A percentile compares a stretch with the other conserved stretches of the same genome.
phyloP scores from a whole-genome alignment of 2,888 invertebrate genomes.

The Seira sanloemensis region DNA sequence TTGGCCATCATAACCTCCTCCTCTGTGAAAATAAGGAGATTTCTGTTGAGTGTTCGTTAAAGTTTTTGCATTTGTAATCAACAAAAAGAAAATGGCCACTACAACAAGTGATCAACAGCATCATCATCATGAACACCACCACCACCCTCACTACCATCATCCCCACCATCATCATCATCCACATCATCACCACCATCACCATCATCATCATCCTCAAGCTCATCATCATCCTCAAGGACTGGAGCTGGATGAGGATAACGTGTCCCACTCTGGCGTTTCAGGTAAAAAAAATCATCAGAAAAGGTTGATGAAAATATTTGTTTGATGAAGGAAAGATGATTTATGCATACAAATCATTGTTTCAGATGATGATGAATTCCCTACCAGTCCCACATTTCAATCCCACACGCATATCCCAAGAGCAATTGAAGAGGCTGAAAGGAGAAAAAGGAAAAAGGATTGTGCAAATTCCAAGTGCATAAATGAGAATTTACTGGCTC shows the following conservation, averaged over 20 bases:
- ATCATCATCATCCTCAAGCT: constrained; percentile 23
- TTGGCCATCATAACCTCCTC: too few species aligned
- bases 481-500: constrained; percentile 69
- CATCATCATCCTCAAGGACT: constrained; percentile 27
- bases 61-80: constrained; percentile 38
- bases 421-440: constrained; percentile 50
- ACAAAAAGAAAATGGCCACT: constrained; percentile 47
- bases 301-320: not conserved
- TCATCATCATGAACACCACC: constrained; percentile 22
- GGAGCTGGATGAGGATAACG: constrained; percentile 25
- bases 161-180: constrained; percentile 34
- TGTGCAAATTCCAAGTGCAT: constrained; percentile 68
- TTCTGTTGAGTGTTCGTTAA: not conserved
- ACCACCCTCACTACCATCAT: constrained; percentile 19
- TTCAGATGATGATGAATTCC: constrained; percentile 51
- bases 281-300: not conserved
- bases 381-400: constrained; percentile 52
- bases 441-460: constrained; percentile 56
- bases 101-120: constrained; percentile 21
- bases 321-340: too few species aligned
- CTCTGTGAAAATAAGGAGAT: not conserved
- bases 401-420: constrained; percentile 58
- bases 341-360: not conserved
- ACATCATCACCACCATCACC: constrained; percentile 43
- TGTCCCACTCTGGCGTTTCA: constrained; percentile 40